Conservation (phyloP, 2,113 vertebrate genomes). For the Actenoides hombroni region DNA sequence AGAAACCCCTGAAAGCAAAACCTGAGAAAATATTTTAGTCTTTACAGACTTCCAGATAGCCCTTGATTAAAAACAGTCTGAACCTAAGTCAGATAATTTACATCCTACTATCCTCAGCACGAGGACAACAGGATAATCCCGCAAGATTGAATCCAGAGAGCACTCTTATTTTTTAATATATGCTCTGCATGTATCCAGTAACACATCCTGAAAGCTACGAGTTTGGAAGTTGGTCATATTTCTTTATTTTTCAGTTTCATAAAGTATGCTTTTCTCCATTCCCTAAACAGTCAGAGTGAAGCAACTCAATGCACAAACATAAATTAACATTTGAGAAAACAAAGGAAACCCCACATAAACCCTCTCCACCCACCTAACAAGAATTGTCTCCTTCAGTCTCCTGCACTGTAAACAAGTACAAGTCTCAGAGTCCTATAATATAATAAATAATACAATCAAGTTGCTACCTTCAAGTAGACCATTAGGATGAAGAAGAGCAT, state of each 20-base stretch:
- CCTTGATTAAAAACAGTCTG: too few species aligned
- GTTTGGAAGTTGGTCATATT: background rate
- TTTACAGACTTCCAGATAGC: background rate
- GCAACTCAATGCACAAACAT: background rate
- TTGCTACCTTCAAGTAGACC: background rate
- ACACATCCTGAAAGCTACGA: background rate
- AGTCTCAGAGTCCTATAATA: background rate
- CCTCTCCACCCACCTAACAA: background rate
- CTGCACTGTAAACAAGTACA: background rate
- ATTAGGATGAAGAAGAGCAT: background rate
- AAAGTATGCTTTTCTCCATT: background rate
- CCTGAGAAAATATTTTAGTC: background rate
- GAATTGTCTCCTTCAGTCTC: background rate
- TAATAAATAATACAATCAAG: background rate
- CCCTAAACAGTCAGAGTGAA: background rate
- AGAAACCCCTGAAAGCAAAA: background rate
- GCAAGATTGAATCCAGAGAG: background rate
- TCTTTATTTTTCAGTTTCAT: background rate
- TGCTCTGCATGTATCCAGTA: background rate
- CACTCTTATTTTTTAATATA: background rate
- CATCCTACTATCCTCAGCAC: background rate
- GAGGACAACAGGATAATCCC: background rate
- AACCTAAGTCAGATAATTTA: background rate
- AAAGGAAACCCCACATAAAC: background rate
- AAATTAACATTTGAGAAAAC: background rate